Percentiles rank a stretch among this genome's conserved stretches.
These are phyloP conservation scores for Pelvicachromis taeniatus DNA, from an alignment of 2,113 vertebrate species.

Conservation along the genomic window DNA sequence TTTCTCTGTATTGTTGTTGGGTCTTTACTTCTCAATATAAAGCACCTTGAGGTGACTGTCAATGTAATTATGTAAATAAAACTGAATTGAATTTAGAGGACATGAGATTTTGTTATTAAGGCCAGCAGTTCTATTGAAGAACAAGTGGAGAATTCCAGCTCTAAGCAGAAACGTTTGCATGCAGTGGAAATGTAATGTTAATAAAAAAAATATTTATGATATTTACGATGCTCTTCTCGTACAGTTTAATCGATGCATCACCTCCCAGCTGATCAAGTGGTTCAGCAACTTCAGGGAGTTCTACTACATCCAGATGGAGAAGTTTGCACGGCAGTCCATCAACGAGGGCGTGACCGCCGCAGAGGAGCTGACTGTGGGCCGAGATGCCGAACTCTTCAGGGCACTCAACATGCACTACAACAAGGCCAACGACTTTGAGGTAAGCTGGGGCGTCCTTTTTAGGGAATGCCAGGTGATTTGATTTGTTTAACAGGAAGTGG, in stretches of 20 bases:
- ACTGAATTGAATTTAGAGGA: background rate
- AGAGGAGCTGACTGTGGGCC: slow-evolving; percentile 90
- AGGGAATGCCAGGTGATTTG: background rate
- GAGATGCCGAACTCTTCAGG: slow-evolving; percentile 94
- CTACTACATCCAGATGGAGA: slow-evolving; percentile 99
- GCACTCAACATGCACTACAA: slow-evolving; percentile 99
- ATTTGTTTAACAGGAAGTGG: background rate
- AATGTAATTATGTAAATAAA: background rate
- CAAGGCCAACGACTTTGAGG: slow-evolving; percentile 99
- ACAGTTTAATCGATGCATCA: slow-evolving; percentile 99
- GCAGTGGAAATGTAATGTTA: background rate
- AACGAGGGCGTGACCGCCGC: slow-evolving; percentile 90
- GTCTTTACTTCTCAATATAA: background rate
- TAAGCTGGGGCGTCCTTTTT: slow-evolving; percentile 11
- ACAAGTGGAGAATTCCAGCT: background rate
- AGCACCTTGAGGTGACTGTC: background rate
- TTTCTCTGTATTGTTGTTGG: background rate
- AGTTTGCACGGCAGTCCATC: slow-evolving; percentile 97
- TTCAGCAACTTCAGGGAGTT: slow-evolving; percentile 99
- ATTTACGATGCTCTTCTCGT: background rate
- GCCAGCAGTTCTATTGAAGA: background rate
- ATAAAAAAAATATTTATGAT: background rate
- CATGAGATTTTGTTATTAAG: background rate
- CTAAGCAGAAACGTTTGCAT: background rate
- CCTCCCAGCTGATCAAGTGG: slow-evolving; percentile 99